Conservation (phyloP, 2,888 invertebrate species). For the Lithophane semibrunnea region DNA sequence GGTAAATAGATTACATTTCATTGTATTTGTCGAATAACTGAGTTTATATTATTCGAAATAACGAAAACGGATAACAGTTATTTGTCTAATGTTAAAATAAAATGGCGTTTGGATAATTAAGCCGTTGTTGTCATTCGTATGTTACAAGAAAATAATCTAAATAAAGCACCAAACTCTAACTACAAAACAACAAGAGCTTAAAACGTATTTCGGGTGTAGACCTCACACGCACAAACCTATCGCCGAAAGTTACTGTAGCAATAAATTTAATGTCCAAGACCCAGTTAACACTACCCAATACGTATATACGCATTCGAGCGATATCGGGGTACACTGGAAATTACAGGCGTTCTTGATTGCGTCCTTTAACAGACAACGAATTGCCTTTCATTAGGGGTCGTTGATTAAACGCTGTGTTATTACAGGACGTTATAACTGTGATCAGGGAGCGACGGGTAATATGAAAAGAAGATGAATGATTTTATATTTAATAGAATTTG, state of each 20-base stretch:
- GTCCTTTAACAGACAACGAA: slow-evolving; percentile 79
- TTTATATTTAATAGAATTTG: not conserved
- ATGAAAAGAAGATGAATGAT: not conserved
- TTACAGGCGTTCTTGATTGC: slow-evolving; percentile 81
- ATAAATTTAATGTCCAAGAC: slow-evolving; percentile 59
- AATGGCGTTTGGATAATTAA: too few relatives aligned
- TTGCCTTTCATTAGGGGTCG: slow-evolving; percentile 80
- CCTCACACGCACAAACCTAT: slow-evolving; percentile 53
- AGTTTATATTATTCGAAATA: too few relatives aligned
- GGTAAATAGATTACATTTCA: too few relatives aligned
- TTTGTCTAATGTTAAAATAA: too few relatives aligned
- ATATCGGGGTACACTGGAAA: slow-evolving; percentile 68
- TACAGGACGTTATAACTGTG: slow-evolving; percentile 55
- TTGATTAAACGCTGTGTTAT: slow-evolving; percentile 76
- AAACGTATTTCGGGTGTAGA: slow-evolving; percentile 23
- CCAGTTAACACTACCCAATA: slow-evolving; percentile 51
- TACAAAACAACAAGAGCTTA: slow-evolving; percentile 4
- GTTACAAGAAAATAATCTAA: not conserved
- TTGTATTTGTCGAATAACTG: too few relatives aligned
- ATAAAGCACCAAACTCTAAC: not conserved
- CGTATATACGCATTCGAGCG: slow-evolving; percentile 44
- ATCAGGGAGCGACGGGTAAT: not conserved
- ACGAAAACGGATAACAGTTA: too few relatives aligned
- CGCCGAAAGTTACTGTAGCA: slow-evolving; percentile 42
- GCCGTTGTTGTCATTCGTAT: too few relatives aligned